Percentiles rank a stretch among this genome's conserved stretches.
Conservation (phyloP, 1,140 invertebrate genomes). For the Temnothorax longispinosus region DNA sequence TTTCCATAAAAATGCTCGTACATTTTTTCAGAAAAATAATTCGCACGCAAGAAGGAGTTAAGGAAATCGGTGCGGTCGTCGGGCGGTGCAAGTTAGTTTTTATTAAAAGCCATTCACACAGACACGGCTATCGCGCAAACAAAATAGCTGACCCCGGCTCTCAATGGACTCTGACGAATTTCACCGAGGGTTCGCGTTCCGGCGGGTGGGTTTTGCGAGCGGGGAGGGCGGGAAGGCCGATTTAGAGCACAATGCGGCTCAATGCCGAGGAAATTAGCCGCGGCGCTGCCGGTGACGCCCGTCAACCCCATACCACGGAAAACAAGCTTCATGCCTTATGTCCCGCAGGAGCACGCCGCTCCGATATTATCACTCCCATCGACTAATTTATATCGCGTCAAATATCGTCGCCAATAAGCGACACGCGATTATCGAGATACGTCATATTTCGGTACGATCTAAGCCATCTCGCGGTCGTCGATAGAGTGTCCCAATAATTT, state of each 20-base stretch:
- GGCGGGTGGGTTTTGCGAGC: conserved; percentile 54
- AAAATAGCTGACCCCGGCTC: conserved; percentile 48
- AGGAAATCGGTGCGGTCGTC: neutral
- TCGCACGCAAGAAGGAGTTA: neutral
- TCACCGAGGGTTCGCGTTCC: conserved; percentile 63
- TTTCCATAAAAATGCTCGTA: neutral
- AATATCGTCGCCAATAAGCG: conserved; percentile 2
- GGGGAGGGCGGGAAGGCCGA: conserved; percentile 72
- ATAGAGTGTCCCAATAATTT: neutral
- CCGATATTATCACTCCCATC: conserved; percentile 50
- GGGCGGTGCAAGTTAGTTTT: conserved; percentile 6
- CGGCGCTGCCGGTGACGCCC: conserved; percentile 80
- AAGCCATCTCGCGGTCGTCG: neutral
- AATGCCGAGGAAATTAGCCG: conserved; percentile 82
- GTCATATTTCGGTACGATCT: neutral
- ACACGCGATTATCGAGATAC: neutral
- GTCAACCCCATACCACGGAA: conserved; percentile 76
- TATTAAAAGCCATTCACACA: conserved; percentile 42
- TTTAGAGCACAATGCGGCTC: conserved; percentile 82
- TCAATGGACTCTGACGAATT: conserved; percentile 57
- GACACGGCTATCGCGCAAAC: conserved; percentile 35
- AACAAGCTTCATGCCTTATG: conserved; percentile 59
- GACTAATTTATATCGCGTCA: conserved; percentile 31
- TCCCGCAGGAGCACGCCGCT: conserved; percentile 9
- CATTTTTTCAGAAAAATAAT: neutral